phyloP scores from a whole-genome alignment of 1,140 invertebrate genomes.

The Aricia agestis region DNA sequence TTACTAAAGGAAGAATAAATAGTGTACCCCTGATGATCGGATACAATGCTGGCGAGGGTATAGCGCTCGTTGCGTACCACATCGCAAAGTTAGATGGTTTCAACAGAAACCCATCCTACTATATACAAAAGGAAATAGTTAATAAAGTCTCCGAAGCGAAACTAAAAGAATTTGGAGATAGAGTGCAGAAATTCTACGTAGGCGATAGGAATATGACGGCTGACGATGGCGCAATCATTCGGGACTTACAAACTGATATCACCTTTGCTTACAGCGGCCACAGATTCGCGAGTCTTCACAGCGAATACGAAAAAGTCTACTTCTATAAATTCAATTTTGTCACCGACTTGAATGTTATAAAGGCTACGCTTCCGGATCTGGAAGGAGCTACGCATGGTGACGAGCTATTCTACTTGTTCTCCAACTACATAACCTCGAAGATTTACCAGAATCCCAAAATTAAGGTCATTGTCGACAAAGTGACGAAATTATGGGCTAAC shows the following conservation, averaged over 20 bases:
- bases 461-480: constrained; percentile 43
- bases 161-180: constrained; percentile 50
- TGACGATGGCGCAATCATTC: constrained; percentile 27
- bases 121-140: constrained; percentile 57
- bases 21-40: constrained; percentile 80
- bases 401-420: constrained; percentile 80
- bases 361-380: constrained; percentile 37
- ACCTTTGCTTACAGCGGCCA: constrained; percentile 47
- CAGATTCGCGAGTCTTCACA: constrained; percentile 54
- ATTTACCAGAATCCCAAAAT: constrained; percentile 48
- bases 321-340: constrained; percentile 73
- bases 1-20: constrained; percentile 59
- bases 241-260: constrained; percentile 31
- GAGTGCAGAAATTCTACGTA: constrained; percentile 72
- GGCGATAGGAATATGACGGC: constrained; percentile 48
- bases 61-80: constrained; percentile 52
- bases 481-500: constrained; percentile 83
- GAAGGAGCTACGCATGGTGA: constrained; percentile 79
- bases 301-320: constrained; percentile 46
- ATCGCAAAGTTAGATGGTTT: constrained; percentile 46
- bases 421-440: constrained; percentile 57
- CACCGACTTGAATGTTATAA: constrained; percentile 59
- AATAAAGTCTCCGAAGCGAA: constrained; percentile 38
- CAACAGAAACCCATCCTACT: constrained; percentile 50
- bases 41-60: constrained; percentile 77